Conservation (phyloP, 2,888 invertebrate genomes). For the Caenorhabditis doughertyi region DNA sequence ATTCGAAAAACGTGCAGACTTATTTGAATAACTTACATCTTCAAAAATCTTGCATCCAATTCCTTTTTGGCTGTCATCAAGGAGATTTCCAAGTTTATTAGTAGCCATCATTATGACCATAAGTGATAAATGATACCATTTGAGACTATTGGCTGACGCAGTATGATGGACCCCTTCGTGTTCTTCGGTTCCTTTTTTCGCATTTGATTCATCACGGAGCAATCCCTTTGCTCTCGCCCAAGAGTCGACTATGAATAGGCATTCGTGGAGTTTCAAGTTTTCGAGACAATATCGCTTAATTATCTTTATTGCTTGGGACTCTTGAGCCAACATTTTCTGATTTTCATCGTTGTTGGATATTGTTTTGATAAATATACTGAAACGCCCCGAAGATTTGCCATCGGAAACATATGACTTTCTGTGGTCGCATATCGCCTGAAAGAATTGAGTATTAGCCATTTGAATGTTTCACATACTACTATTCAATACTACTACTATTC, state of each 20-base stretch:
- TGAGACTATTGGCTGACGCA: slow-evolving; percentile 8
- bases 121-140: slow-evolving; percentile 46
- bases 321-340: not conserved
- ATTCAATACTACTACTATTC: too few species aligned
- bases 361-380: not conserved
- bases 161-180: not conserved
- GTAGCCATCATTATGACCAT: slow-evolving; percentile 41
- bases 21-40: not conserved
- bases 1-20: not conserved
- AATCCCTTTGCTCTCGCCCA: slow-evolving; percentile 53
- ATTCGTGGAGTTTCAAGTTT: slow-evolving; percentile 40
- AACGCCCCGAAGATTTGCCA: not conserved
- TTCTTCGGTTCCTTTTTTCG: too few species aligned
- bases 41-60: not conserved
- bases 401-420: slow-evolving; percentile 6
- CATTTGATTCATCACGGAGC: not conserved
- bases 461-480: too few species aligned
- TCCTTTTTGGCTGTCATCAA: not conserved
- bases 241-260: slow-evolving; percentile 50
- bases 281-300: not conserved
- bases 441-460: not conserved
- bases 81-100: not conserved
- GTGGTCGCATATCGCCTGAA: slow-evolving; percentile 5
- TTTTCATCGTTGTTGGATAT: not conserved
- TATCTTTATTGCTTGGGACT: not conserved